Conservation (phyloP, 92 coral and sea anemone genomes). For the Phenganax subtilis region DNA sequence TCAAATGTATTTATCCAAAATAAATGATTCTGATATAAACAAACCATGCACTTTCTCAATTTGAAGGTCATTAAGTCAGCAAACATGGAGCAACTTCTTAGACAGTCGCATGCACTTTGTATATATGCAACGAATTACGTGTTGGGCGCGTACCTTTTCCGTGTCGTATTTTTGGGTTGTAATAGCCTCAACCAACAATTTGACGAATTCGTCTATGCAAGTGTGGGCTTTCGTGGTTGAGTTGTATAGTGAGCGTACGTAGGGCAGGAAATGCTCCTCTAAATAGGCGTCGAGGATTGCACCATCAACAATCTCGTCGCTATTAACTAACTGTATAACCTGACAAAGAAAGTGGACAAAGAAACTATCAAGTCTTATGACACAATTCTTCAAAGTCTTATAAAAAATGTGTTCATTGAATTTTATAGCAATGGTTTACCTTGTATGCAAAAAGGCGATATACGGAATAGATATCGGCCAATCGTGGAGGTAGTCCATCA, state of each 20-base stretch:
- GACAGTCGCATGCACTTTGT: too few species aligned
- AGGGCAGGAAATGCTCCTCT: slow-evolving; percentile 5
- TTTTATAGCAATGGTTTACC: background rate
- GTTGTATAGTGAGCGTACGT: background rate
- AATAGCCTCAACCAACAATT: background rate
- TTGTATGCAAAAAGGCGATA: slow-evolving; percentile 22
- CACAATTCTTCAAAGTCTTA: too few species aligned
- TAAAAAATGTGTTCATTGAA: too few species aligned
- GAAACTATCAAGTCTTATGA: too few species aligned
- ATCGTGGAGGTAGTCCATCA: background rate
- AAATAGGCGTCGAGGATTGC: background rate
- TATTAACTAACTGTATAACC: background rate
- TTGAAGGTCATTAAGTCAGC: too few species aligned
- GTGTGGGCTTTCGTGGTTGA: background rate
- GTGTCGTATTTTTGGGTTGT: too few species aligned
- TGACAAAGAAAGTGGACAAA: background rate
- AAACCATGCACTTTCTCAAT: too few species aligned
- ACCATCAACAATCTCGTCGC: background rate
- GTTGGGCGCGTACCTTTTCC: too few species aligned
- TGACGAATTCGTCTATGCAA: background rate
- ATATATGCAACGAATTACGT: too few species aligned
- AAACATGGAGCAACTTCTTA: too few species aligned
- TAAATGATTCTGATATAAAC: too few species aligned
- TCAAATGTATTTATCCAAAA: too few species aligned
- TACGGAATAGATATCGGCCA: slow-evolving; percentile 16